phyloP scores from a whole-genome alignment of 2,113 vertebrate genomes.

The Scomber scombrus region DNA sequence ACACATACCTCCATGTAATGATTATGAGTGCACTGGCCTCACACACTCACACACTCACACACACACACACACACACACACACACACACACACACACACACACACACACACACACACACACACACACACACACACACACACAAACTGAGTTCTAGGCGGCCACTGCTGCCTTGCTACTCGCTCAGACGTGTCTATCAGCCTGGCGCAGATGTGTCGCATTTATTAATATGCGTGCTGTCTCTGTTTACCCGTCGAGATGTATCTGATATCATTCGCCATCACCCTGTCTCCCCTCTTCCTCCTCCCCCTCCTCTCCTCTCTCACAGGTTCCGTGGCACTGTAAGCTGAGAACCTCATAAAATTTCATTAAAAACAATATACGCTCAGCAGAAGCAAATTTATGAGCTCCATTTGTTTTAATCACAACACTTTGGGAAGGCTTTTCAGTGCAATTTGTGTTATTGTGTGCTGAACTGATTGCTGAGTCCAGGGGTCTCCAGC shows the following conservation, averaged over 20 bases:
- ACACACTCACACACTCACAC: conserved; percentile 45
- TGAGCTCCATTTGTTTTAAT: conserved; percentile 93
- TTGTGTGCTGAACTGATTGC: conserved; percentile 80
- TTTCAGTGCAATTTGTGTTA: conserved; percentile 86
- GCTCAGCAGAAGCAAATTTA: conserved; percentile 94
- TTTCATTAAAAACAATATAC: conserved; percentile 98
- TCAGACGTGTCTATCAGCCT: conserved; percentile 86
- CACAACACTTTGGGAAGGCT: conserved; percentile 84
- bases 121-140: conserved; percentile 48
- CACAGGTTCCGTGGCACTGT: conserved; percentile 61
- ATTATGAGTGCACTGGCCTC: conserved; percentile 64
- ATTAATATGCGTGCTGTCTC: conserved; percentile 95
- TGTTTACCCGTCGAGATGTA: conserved; percentile 96
- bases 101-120: conserved; percentile 43
- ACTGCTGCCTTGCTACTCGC: conserved; percentile 62
- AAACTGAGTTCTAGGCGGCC: conserved; percentile 68
- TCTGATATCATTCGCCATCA: conserved; percentile 93
- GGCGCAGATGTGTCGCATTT: conserved; percentile 98
- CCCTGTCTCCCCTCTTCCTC: conserved; percentile 12
- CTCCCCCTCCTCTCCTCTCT: conserved; percentile 26
- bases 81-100: conserved; percentile 50
- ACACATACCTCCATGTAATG: conserved; percentile 70
- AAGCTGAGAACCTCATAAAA: conserved; percentile 95
- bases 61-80: conserved; percentile 53
- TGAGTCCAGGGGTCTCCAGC: conserved; percentile 54